These are phyloP conservation scores for Lucinisca nassula DNA, from an alignment of 2,888 invertebrate species.

Conservation along the genomic window DNA sequence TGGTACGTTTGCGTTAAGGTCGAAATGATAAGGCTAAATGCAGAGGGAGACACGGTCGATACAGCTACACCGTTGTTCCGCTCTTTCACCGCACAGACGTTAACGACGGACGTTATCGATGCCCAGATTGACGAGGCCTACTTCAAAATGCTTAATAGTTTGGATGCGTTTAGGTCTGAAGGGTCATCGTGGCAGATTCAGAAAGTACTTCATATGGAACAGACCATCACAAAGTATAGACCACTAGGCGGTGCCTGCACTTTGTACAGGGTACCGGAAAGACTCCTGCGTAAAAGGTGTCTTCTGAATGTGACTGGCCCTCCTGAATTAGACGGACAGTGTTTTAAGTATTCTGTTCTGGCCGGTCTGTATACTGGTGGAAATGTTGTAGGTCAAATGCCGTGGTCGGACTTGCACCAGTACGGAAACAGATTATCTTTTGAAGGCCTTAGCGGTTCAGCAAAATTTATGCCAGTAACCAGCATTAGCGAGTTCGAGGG, in stretches of 20 bases:
- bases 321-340: background rate
- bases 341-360: background rate
- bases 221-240: background rate
- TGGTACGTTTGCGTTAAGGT: background rate
- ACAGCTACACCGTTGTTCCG: background rate
- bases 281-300: background rate
- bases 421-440: background rate
- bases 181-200: background rate
- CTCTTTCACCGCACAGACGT: background rate
- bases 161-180: background rate
- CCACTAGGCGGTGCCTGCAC: background rate
- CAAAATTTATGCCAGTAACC: background rate
- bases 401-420: background rate
- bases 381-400: background rate
- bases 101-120: background rate
- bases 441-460: background rate
- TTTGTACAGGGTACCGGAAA: background rate
- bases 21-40: background rate
- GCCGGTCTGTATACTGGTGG: background rate
- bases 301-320: background rate
- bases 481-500: background rate
- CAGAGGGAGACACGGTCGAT: background rate
- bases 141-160: slow-evolving; percentile 6
- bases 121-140: slow-evolving; percentile 2
- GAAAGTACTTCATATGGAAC: background rate